These are phyloP conservation scores for Serrognathus titanus DNA, from an alignment of 2,888 invertebrate genomes.

Conservation along the genomic window DNA sequence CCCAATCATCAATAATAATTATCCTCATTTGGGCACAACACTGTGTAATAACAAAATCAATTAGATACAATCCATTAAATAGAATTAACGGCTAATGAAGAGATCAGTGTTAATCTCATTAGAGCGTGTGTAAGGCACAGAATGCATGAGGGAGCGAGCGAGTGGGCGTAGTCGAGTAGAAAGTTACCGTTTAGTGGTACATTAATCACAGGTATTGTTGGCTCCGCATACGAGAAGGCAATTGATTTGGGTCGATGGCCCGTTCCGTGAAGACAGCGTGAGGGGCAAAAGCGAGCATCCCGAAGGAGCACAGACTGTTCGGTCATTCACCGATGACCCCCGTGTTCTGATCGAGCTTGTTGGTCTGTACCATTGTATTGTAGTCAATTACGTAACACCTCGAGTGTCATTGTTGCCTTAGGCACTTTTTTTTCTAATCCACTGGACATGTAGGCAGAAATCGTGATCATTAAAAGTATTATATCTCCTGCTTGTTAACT, in stretches of 20 bases:
- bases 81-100: background rate
- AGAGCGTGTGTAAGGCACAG: background rate
- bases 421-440: background rate
- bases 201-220: background rate
- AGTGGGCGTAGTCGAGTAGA: background rate
- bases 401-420: background rate
- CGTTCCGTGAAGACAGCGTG: slow-evolving; percentile 8
- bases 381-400: slow-evolving; percentile 7
- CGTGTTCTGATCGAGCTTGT: background rate
- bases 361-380: slow-evolving; percentile 8
- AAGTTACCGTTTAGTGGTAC: slow-evolving; percentile 1
- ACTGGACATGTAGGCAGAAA: background rate
- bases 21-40: too few species aligned
- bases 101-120: background rate
- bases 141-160: background rate
- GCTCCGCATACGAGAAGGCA: slow-evolving; percentile 1
- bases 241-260: slow-evolving; percentile 28
- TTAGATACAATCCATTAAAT: too few species aligned
- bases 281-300: slow-evolving; percentile 14
- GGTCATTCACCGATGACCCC: slow-evolving; percentile 24
- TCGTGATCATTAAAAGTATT: too few species aligned
- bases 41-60: too few species aligned
- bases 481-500: too few species aligned
- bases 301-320: slow-evolving; percentile 12
- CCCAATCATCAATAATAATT: too few species aligned